Conservation (phyloP, 2,888 invertebrate genomes). For the Ichneumoninae sp. region DNA sequence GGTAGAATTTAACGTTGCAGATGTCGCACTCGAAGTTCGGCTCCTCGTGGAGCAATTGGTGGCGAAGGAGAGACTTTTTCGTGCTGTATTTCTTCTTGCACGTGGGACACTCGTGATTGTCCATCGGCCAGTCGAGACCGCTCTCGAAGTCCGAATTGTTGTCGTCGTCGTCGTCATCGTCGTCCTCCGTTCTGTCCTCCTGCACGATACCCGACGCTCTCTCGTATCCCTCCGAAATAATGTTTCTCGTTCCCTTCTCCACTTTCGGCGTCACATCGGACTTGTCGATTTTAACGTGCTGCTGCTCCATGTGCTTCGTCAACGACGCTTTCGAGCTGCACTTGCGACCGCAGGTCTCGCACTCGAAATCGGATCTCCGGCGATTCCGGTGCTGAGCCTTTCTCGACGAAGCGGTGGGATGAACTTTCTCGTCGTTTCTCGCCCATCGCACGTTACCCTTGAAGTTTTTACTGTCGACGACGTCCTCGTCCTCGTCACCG, state of each 20-base stretch:
- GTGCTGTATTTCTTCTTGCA: slow-evolving; percentile 83
- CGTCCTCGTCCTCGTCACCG: slow-evolving; percentile 71
- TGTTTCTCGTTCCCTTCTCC: slow-evolving; percentile 60
- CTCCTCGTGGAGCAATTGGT: slow-evolving; percentile 82
- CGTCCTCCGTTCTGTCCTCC: slow-evolving; percentile 39
- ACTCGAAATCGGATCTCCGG: slow-evolving; percentile 73
- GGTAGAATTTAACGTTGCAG: slow-evolving; percentile 82
- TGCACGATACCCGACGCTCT: slow-evolving; percentile 32
- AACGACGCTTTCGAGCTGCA: slow-evolving; percentile 80
- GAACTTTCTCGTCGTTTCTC: slow-evolving; percentile 26
- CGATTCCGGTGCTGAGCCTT: slow-evolving; percentile 49
- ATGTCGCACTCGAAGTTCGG: slow-evolving; percentile 83
- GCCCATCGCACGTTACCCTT: slow-evolving; percentile 37
- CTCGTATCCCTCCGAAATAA: slow-evolving; percentile 60
- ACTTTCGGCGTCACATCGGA: slow-evolving; percentile 32
- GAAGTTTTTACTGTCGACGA: slow-evolving; percentile 33
- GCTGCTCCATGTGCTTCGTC: slow-evolving; percentile 80
- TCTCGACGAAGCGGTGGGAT: slow-evolving; percentile 32
- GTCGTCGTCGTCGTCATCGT: slow-evolving; percentile 75
- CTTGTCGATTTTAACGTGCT: slow-evolving; percentile 78
- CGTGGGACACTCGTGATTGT: slow-evolving; percentile 81
- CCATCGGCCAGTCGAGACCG: slow-evolving; percentile 82
- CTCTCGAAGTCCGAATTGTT: slow-evolving; percentile 81
- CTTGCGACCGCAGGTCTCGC: slow-evolving; percentile 79
- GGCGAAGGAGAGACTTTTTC: slow-evolving; percentile 82